A percentile compares a stretch with the other conserved stretches of the same genome.
Conservation (phyloP, 2,113 vertebrate genomes). For the Carassius auratus region DNA sequence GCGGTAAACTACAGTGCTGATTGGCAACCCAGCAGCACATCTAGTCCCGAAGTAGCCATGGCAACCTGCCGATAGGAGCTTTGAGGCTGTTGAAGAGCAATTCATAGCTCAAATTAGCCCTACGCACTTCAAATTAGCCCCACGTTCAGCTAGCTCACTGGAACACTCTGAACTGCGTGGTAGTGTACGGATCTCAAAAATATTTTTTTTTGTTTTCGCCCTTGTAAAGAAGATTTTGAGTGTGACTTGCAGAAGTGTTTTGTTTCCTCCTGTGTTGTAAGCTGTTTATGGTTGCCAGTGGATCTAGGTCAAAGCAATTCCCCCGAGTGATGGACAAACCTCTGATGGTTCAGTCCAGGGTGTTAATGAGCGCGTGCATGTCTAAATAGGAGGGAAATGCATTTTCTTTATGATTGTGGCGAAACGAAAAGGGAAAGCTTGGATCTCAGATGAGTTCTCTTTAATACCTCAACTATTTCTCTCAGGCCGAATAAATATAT, state of each 20-base stretch:
- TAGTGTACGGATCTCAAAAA: background rate
- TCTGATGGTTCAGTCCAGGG: conserved; percentile 35
- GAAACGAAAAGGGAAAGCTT: background rate
- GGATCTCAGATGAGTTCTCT: background rate
- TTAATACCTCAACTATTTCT: no score
- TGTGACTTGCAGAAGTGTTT: conserved; percentile 20
- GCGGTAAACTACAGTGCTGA: conserved; percentile 32
- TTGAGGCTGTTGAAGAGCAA: conserved; percentile 56
- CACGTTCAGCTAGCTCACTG: conserved; percentile 18
- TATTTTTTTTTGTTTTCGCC: conserved; percentile 3
- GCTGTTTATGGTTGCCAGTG: conserved; percentile 26
- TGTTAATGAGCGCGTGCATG: conserved; percentile 41
- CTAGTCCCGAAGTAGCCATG: conserved; percentile 66
- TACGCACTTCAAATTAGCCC: conserved; percentile 47
- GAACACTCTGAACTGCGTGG: conserved; percentile 5
- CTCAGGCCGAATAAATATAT: no score
- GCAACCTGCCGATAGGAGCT: conserved; percentile 65
- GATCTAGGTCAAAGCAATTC: conserved; percentile 69
- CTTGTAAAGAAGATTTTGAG: conserved; percentile 22
- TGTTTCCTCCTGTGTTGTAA: conserved; percentile 34
- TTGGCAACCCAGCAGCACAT: conserved; percentile 57
- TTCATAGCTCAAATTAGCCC: conserved; percentile 49
- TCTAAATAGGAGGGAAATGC: background rate
- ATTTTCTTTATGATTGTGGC: conserved; percentile 36
- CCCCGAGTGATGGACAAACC: conserved; percentile 49